Conservation (phyloP, 2,888 invertebrate species). For the Patella ulyssiponensis region DNA sequence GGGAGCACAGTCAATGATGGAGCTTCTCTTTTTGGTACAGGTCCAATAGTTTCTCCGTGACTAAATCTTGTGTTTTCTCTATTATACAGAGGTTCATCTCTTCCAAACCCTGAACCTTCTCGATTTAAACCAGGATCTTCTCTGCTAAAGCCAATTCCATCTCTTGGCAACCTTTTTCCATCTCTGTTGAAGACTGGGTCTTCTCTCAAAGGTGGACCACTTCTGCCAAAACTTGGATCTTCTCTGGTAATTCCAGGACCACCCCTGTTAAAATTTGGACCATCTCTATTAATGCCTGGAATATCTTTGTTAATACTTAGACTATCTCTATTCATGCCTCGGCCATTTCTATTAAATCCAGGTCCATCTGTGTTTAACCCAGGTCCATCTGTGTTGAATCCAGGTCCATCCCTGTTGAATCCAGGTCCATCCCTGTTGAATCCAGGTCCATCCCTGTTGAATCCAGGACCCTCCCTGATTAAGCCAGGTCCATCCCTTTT, state of each 20-base stretch:
- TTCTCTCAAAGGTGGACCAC: neutral
- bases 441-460: neutral
- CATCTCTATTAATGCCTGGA: neutral
- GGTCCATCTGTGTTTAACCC: neutral
- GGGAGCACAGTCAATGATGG: neutral
- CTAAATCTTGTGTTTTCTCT: neutral
- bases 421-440: neutral
- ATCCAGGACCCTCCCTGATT: neutral
- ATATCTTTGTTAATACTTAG: neutral
- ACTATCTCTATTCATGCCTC: neutral
- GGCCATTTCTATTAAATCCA: neutral
- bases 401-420: neutral
- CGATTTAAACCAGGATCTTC: neutral
- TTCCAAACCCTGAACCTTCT: neutral
- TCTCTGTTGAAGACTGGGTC: neutral
- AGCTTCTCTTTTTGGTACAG: neutral
- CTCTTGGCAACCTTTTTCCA: neutral
- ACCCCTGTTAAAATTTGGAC: neutral
- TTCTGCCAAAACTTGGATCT: slow-evolving; percentile 14
- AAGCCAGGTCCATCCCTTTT: neutral
- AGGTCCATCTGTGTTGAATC: neutral
- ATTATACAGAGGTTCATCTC: neutral
- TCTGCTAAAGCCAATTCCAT: neutral
- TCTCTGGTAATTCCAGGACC: slow-evolving; percentile 13
- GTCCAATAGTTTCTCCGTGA: neutral